These are phyloP conservation scores for Oxytorus armatus DNA, from an alignment of 2,888 invertebrate genomes.

Conservation along the genomic window DNA sequence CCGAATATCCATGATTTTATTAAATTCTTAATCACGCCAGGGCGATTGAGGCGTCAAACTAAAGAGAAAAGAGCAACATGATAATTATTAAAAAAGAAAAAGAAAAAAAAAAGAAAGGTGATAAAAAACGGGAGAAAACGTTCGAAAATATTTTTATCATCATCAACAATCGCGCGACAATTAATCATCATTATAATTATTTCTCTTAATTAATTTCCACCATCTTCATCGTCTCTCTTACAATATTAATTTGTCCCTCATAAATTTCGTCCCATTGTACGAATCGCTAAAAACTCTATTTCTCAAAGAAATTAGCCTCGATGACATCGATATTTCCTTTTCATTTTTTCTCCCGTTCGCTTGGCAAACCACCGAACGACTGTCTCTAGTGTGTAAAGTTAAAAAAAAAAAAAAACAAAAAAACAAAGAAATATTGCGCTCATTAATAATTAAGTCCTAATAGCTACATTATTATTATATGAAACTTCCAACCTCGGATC, in stretches of 20 bases:
- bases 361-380: conserved; percentile 32
- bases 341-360: conserved; percentile 20
- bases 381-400: conserved; percentile 53
- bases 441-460: conserved; percentile 79
- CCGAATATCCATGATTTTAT: not conserved
- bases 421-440: conserved; percentile 80
- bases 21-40: too few relatives aligned
- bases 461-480: conserved; percentile 48
- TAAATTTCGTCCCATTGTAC: not conserved
- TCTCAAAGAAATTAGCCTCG: not conserved
- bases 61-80: too few relatives aligned
- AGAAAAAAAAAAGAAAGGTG: not conserved
- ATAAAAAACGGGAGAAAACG: not conserved
- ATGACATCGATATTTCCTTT: not conserved
- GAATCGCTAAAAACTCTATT: not conserved
- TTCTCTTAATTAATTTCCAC: too few relatives aligned
- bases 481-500: conserved; percentile 65
- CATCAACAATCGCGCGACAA: too few relatives aligned
- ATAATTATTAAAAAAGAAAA: too few relatives aligned
- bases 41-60: too few relatives aligned
- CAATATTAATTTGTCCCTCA: not conserved
- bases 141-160: not conserved
- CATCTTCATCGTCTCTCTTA: too few relatives aligned
- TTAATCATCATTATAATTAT: too few relatives aligned
- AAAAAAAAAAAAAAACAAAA: conserved; percentile 71